Percentiles rank a stretch among this genome's conserved stretches.
Conservation (phyloP, 2,113 vertebrate species). For the Poecilia latipinna region DNA sequence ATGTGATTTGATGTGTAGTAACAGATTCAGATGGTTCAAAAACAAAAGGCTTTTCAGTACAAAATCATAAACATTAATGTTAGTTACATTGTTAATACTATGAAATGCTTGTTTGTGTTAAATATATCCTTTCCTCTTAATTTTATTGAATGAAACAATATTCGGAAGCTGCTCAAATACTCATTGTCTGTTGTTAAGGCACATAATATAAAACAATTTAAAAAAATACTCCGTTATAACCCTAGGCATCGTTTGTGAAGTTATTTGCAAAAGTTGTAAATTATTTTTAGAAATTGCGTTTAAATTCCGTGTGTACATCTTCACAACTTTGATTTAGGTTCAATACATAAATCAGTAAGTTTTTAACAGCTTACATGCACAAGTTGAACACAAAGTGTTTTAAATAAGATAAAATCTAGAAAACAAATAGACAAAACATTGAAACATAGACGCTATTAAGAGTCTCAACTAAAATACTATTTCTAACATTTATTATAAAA, state of each 20-base stretch:
- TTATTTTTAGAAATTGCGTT: too few species aligned
- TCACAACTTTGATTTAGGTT: too few species aligned
- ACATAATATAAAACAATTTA: too few species aligned
- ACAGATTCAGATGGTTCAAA: too few species aligned
- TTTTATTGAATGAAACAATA: neutral
- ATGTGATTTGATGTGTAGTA: neutral
- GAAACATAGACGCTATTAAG: neutral
- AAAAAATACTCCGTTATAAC: neutral
- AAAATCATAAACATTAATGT: too few species aligned
- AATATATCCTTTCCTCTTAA: neutral
- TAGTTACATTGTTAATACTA: neutral
- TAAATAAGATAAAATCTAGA: too few species aligned
- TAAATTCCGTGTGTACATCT: too few species aligned
- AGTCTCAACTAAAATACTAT: neutral
- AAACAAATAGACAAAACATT: too few species aligned
- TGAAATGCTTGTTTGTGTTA: neutral
- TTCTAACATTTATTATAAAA: neutral
- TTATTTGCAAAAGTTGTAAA: neutral
- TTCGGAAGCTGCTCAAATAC: neutral
- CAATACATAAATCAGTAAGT: too few species aligned
- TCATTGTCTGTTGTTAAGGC: neutral
- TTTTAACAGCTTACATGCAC: too few species aligned
- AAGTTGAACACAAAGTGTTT: too few species aligned
- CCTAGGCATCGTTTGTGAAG: neutral
- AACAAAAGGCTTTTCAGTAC: too few species aligned